Evolutionary conservation across 2,113 vertebrate genomes (phyloP).

Genomic region (Vulpes ferrilata): DNA sequence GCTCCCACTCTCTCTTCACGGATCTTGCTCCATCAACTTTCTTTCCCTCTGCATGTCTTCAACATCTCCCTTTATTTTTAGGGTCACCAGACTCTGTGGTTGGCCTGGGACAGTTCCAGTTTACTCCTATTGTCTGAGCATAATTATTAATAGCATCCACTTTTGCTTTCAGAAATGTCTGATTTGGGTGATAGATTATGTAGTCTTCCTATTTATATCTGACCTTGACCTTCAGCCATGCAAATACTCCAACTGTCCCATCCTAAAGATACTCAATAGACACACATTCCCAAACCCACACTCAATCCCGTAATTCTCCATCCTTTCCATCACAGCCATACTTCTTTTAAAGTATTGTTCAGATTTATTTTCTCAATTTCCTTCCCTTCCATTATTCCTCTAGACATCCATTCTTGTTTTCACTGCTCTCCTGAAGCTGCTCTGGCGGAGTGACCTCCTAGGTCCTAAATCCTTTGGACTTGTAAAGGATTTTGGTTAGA

Average conservation of each 20-base stretch:
- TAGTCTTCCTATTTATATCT: constrained; percentile 51
- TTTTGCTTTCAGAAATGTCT: constrained; percentile 47
- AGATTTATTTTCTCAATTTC: background rate
- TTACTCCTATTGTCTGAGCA: background rate
- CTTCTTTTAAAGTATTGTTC: background rate
- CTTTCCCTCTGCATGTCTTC: background rate
- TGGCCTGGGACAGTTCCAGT: background rate
- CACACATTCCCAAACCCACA: background rate
- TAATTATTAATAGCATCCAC: constrained; percentile 31
- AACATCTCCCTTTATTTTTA: background rate
- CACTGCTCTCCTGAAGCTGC: background rate
- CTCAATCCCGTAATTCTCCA: background rate
- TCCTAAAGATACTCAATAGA: background rate
- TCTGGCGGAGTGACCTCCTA: background rate
- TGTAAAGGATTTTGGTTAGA: background rate
- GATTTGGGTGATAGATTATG: constrained; percentile 28
- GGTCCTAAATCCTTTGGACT: background rate
- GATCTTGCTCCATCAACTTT: background rate
- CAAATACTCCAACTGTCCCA: background rate
- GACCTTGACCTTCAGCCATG: constrained; percentile 24
- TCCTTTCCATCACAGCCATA: background rate
- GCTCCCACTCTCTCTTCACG: background rate
- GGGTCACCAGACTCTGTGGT: background rate
- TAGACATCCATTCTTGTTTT: background rate
- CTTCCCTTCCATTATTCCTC: background rate